Conservation (phyloP, 92 coral and sea anemone species). For the Umimayanthus chanpuru region DNA sequence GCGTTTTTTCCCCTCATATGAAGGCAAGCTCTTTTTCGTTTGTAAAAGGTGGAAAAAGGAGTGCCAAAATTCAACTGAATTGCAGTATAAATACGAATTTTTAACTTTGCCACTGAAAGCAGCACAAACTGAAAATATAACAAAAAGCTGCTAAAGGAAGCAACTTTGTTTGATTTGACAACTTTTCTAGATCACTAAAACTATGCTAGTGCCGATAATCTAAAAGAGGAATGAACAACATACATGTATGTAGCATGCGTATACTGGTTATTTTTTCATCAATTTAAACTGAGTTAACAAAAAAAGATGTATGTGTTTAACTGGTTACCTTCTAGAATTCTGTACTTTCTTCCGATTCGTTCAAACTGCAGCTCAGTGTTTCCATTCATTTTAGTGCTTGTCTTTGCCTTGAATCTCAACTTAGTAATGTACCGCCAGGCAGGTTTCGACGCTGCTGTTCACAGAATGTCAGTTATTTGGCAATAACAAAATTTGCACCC, state of each 20-base stretch:
- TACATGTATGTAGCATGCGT: too few relatives aligned
- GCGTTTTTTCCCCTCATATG: neutral
- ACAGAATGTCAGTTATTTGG: conserved; percentile 34
- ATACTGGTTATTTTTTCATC: neutral
- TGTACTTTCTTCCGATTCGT: conserved; percentile 36
- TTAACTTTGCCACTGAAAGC: neutral
- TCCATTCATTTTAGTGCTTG: conserved; percentile 30
- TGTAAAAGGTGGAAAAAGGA: neutral
- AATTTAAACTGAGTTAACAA: neutral
- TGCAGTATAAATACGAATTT: neutral
- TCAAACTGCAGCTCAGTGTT: conserved; percentile 34
- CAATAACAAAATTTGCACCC: conserved; percentile 41
- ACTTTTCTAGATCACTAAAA: neutral
- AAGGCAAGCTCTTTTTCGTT: conserved; percentile 12
- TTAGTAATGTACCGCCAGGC: neutral
- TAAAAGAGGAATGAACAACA: too few relatives aligned
- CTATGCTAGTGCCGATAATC: neutral
- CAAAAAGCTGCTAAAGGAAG: neutral
- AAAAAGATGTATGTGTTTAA: neutral
- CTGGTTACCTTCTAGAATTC: conserved; percentile 32
- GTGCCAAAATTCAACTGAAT: neutral
- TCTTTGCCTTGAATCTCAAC: neutral
- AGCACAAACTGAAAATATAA: neutral
- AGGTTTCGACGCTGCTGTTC: neutral
- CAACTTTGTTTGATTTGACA: neutral